These are phyloP conservation scores for Trichogramma evanescens DNA, from an alignment of 2,888 invertebrate genomes.

Conservation along the genomic window DNA sequence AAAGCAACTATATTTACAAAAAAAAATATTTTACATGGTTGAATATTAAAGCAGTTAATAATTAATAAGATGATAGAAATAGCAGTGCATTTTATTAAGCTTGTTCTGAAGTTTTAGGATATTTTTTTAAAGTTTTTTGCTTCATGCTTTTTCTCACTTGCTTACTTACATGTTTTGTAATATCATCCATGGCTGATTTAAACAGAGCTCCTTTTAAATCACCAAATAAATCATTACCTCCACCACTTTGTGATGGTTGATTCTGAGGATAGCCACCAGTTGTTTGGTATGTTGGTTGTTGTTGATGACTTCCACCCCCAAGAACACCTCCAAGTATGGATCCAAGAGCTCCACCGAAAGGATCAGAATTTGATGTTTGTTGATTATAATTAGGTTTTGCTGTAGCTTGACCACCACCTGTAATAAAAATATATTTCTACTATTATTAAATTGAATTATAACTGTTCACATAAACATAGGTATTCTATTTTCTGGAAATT, in stretches of 20 bases:
- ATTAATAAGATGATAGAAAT: not conserved
- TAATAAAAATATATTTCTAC: not conserved
- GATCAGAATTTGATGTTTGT: conserved; percentile 28
- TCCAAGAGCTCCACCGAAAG: conserved; percentile 34
- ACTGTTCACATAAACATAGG: not conserved
- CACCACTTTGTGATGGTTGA: conserved; percentile 24
- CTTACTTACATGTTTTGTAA: conserved; percentile 38
- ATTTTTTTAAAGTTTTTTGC: not conserved
- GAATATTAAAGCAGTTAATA: not conserved
- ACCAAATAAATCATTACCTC: conserved; percentile 34
- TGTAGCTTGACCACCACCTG: conserved; percentile 25
- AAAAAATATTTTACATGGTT: not conserved
- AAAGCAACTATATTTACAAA: not conserved
- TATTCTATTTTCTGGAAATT: not conserved
- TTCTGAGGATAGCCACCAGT: conserved; percentile 27
- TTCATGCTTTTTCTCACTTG: conserved; percentile 1
- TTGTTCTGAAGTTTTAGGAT: not conserved
- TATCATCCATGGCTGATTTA: conserved; percentile 38
- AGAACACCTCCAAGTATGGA: conserved; percentile 40
- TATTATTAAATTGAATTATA: not conserved
- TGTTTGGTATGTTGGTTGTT: conserved; percentile 33
- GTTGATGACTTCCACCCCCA: conserved; percentile 35
- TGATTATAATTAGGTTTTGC: conserved; percentile 26
- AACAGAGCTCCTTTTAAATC: conserved; percentile 38
- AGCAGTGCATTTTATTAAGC: not conserved